These are phyloP conservation scores for Pedionomus torquatus DNA, from an alignment of 2,113 vertebrate genomes.

Conservation along the genomic window DNA sequence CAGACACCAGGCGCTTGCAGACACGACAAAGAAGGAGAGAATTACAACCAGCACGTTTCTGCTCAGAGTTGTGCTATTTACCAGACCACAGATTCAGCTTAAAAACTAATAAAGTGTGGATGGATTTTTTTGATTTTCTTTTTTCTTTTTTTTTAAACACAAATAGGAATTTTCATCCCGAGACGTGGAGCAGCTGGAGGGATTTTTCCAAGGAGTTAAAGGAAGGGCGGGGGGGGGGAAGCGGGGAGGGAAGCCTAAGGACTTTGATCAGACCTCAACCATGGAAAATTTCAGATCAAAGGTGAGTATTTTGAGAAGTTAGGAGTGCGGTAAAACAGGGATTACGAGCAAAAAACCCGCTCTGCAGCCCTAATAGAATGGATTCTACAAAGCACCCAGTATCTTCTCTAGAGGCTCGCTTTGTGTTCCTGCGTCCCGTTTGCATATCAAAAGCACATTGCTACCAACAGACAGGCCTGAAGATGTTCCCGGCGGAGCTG, in stretches of 20 bases:
- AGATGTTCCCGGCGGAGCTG: background rate
- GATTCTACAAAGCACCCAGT: background rate
- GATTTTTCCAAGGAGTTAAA: slow-evolving; percentile 38
- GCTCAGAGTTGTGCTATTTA: background rate
- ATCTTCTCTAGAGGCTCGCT: background rate
- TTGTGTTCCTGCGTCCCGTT: background rate
- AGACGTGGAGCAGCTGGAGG: background rate
- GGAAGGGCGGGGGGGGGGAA: background rate
- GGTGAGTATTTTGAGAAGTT: slow-evolving; percentile 10
- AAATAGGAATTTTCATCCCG: background rate
- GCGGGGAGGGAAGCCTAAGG: background rate
- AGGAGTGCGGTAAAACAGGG: background rate
- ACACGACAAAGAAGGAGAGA: background rate
- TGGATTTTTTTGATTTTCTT: background rate
- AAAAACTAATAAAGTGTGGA: background rate
- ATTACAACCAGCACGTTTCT: background rate
- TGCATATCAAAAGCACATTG: background rate
- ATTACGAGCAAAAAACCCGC: background rate
- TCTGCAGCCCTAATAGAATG: background rate
- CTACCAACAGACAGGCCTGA: background rate
- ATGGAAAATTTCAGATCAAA: slow-evolving; percentile 45
- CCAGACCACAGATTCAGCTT: background rate
- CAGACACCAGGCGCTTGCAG: background rate
- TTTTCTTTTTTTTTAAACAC: background rate
- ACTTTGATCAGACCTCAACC: slow-evolving; percentile 9